A percentile compares a stretch with the other conserved stretches of the same genome.
These are phyloP conservation scores for Chaenodraco wilsoni DNA, from an alignment of 2,797 vertebrate genomes.

Conservation along the genomic window DNA sequence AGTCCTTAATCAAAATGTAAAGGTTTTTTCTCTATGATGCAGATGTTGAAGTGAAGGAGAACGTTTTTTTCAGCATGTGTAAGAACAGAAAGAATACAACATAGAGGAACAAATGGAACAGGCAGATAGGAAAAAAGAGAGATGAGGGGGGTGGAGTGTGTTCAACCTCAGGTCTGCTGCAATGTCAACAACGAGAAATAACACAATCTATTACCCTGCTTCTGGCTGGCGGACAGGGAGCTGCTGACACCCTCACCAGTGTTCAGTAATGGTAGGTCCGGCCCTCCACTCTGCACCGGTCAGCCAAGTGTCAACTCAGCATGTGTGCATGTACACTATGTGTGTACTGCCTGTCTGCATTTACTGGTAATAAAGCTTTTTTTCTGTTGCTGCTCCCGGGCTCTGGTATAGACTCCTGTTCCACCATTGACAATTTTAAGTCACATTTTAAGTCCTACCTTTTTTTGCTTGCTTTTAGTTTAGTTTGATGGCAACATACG, in stretches of 20 bases:
- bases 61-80: not conserved
- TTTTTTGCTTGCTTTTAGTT: not conserved
- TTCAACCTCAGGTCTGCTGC: conserved; percentile 59
- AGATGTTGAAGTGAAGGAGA: too few relatives aligned
- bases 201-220: conserved; percentile 80
- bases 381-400: not conserved
- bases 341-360: conserved; percentile 7
- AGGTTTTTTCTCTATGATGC: too few relatives aligned
- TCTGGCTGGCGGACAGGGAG: conserved; percentile 62
- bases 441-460: not conserved
- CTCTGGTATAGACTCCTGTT: not conserved
- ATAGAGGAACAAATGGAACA: conserved; percentile 1
- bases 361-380: not conserved
- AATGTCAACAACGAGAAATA: conserved; percentile 75
- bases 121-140: conserved; percentile 10
- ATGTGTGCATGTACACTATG: conserved; percentile 48
- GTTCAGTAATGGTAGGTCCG: conserved; percentile 73
- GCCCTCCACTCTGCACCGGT: conserved; percentile 66
- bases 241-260: conserved; percentile 68
- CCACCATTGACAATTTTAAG: not conserved
- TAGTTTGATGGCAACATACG: not conserved
- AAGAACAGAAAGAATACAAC: conserved; percentile 14
- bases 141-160: conserved; percentile 31
- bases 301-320: conserved; percentile 73
- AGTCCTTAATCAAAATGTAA: too few relatives aligned